Evolutionary conservation across 2,113 vertebrate species (phyloP).

Genomic region (Odontophorus gujanensis): DNA sequence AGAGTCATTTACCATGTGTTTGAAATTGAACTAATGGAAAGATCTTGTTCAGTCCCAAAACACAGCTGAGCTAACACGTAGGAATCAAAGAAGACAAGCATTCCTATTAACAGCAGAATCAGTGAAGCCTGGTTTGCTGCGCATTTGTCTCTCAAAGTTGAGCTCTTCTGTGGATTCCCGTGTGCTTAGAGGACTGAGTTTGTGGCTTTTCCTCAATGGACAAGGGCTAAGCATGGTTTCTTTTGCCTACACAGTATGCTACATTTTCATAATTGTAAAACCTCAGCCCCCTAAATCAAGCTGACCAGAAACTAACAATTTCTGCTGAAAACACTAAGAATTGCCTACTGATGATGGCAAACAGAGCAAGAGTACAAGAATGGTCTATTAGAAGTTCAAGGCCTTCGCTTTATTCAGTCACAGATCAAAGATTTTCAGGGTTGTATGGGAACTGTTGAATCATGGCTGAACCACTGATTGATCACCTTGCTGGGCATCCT

Average conservation of each 20-base stretch:
- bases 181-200: background rate
- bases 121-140: conserved; percentile 21
- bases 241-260: background rate
- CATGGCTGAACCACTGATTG: too few species aligned
- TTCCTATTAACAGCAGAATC: conserved; percentile 51
- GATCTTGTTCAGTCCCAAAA: conserved; percentile 66
- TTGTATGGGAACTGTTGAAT: too few species aligned
- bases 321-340: background rate
- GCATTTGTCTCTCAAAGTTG: conserved; percentile 47
- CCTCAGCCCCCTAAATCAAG: background rate
- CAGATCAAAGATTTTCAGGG: background rate
- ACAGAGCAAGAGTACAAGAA: background rate
- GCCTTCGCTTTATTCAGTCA: background rate
- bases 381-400: background rate
- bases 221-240: background rate
- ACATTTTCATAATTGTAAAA: background rate
- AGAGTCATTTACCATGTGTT: conserved; percentile 57
- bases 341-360: background rate
- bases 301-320: background rate
- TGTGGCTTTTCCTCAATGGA: background rate
- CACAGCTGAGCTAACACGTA: conserved; percentile 66
- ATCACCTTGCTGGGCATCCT: too few species aligned
- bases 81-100: conserved; percentile 70
- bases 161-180: conserved; percentile 39
- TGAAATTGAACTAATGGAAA: conserved; percentile 64